Base-by-base conservation (phyloP, 1,140 invertebrate species). In the Megalopta genalis region DNA sequence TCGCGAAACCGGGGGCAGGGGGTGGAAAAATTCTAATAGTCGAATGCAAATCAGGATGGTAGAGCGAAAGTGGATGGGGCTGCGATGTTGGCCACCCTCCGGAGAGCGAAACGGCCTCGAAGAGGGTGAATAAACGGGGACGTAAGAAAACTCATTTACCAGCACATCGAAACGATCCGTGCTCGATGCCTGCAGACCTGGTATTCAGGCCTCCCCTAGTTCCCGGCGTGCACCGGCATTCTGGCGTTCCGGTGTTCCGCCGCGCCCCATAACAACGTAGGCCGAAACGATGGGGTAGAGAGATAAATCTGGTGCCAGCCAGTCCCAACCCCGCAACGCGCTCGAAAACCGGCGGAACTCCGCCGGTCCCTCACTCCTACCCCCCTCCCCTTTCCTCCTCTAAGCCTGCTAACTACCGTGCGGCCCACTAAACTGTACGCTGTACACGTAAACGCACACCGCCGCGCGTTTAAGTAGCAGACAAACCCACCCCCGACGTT, bases 291-390 rank as follows among this genome's bases (percentile, higher is more conserved):
- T 88, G 82, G 85, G 81, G 84, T 86, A 80, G 86, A 85, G 84
- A 89, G 85, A 90, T 88, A 87, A 87, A 87, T 72, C 79, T 86
- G 89, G 89, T 86, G 88, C 87, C 89, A 85, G 85, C 79, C 63
- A 75, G 80, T 82, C 81, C 86, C 70, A 84, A 88, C 83, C 75
- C 62, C 59, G 10, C 23, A 32, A 46, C 42, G 42, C 42, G 42
- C 42, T 46, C 39, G 25, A 68, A 68, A 77, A 46, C 65, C 60
- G 25, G 6, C 59, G 59, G 46, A 71, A 70, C 75, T 77, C 75
- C 70, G 25, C 27, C 52, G 32, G 4, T 32, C 32, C 32, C 32
- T 4, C 32, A 2, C 32, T 4, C 4, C 1, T 4, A 32, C 32
- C 4, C 32, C 32, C 32, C 32, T 32, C 4, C 32, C 32, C 32